phyloP scores from a whole-genome alignment of 2,113 vertebrate species.

The Oceanites oceanicus region DNA sequence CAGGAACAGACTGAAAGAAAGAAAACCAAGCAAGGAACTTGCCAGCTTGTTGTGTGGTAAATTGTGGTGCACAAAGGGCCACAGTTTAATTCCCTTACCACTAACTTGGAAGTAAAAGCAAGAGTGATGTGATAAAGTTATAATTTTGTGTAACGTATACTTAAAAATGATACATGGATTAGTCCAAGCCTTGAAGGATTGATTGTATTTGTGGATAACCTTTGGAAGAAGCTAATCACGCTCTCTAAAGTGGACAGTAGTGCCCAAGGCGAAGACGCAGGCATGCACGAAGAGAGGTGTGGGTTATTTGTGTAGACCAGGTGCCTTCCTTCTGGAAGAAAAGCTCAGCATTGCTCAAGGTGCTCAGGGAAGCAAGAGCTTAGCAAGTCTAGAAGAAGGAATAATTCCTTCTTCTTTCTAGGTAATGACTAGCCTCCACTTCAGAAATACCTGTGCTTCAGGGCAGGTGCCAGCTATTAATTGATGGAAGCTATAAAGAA shows the following conservation, averaged over 20 bases:
- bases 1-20: neutral
- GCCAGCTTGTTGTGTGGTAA: neutral
- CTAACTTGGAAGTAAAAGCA: neutral
- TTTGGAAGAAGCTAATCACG: neutral
- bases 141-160: neutral
- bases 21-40: neutral
- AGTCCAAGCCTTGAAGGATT: neutral
- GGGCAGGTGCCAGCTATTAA: neutral
- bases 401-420: neutral
- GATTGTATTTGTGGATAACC: neutral
- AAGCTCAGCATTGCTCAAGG: neutral
- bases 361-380: neutral
- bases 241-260: neutral
- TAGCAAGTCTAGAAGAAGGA: neutral
- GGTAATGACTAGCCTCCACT: neutral
- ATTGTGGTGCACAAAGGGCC: neutral
- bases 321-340: neutral
- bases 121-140: neutral
- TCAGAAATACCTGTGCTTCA: neutral
- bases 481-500: neutral
- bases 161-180: neutral
- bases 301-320: neutral
- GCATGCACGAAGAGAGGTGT: neutral
- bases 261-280: neutral
- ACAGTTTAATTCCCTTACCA: neutral